Conservation (phyloP, 2,113 vertebrate species). For the Brachyhypopomus gauderio region DNA sequence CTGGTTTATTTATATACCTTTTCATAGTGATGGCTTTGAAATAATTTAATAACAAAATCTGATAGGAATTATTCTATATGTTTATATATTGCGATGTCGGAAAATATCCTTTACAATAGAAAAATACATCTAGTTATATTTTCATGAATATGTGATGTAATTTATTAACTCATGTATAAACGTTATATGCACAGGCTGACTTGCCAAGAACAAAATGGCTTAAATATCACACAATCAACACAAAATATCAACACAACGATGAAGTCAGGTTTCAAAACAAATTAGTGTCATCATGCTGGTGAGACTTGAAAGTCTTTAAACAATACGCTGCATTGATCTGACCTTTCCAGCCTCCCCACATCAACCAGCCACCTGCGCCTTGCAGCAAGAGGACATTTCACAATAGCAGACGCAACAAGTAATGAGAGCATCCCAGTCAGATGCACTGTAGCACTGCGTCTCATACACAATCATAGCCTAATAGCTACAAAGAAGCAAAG, state of each 20-base stretch:
- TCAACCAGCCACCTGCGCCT: constrained; percentile 19
- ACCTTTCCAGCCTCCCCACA: constrained; percentile 42
- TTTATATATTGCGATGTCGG: too few relatives aligned
- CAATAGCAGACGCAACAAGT: not conserved
- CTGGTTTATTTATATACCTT: not conserved
- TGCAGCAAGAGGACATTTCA: not conserved
- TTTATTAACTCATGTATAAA: too few relatives aligned
- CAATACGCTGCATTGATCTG: constrained; percentile 43
- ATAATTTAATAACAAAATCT: constrained; percentile 6
- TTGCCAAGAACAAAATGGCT: not conserved
- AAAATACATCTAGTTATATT: too few relatives aligned
- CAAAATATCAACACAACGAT: constrained; percentile 9
- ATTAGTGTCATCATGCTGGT: constrained; percentile 29
- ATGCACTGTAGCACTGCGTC: not conserved
- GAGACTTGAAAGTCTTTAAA: constrained; percentile 8
- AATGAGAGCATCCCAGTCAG: constrained; percentile 18
- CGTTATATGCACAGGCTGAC: not conserved
- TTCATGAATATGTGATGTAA: not conserved
- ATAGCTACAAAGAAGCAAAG: constrained; percentile 17
- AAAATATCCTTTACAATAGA: too few relatives aligned
- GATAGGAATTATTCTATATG: not conserved
- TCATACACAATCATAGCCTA: constrained; percentile 5
- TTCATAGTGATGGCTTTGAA: not conserved
- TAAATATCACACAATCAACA: constrained; percentile 24
- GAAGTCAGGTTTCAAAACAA: constrained; percentile 1